A percentile compares a stretch with the other conserved stretches of the same genome.
phyloP scores from a whole-genome alignment of 2,113 vertebrate genomes.

The Tupaia chinensis region DNA sequence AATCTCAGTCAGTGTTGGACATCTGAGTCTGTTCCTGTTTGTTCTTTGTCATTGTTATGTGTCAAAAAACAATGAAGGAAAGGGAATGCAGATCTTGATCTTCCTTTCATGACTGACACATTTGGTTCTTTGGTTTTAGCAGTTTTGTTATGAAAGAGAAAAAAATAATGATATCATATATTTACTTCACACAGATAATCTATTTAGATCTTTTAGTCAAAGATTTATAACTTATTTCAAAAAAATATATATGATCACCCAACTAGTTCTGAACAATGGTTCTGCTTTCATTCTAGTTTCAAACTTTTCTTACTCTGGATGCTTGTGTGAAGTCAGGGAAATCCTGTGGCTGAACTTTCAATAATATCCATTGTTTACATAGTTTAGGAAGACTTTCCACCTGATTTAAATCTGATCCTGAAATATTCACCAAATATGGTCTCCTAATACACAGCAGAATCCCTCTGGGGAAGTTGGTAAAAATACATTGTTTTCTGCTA shows the following conservation, averaged over 20 bases:
- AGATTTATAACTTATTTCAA: background rate
- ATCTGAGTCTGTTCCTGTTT: background rate
- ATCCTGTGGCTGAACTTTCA: background rate
- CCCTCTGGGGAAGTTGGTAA: background rate
- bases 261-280: background rate
- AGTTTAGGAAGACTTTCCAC: background rate
- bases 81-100: background rate
- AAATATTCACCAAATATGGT: background rate
- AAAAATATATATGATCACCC: background rate
- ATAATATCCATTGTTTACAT: background rate
- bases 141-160: background rate
- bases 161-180: no score
- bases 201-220: background rate
- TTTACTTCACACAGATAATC: background rate
- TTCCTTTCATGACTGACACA: rapidly evolving
- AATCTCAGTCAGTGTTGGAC: background rate
- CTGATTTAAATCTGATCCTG: background rate
- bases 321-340: background rate
- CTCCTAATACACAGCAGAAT: background rate
- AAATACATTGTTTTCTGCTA: rapidly evolving
- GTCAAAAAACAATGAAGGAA: background rate
- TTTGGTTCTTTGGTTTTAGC: background rate
- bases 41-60: background rate
- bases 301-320: background rate
- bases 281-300: background rate